Evolutionary conservation across 2,113 vertebrate genomes (phyloP).

Genomic region (zebrafish (Danio rerio)): DNA sequence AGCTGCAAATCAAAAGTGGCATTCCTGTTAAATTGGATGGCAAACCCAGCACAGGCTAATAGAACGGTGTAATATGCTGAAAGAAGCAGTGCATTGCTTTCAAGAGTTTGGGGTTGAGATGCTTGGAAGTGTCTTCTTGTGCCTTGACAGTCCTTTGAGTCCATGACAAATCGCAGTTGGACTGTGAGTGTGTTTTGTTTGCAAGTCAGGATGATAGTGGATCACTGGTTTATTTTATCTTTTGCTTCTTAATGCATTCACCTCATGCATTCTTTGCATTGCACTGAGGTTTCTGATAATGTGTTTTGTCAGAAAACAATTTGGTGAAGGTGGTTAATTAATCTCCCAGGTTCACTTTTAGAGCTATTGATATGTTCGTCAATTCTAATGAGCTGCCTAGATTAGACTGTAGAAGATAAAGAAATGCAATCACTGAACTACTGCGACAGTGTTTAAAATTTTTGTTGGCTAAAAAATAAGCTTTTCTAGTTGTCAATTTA

Average conservation of each 20-base stretch:
- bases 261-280: background rate
- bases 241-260: background rate
- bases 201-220: background rate
- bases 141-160: background rate
- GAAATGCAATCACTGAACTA: background rate
- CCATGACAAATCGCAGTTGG: background rate
- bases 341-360: constrained; percentile 4
- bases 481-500: no score
- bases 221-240: constrained; percentile 4
- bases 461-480: no score
- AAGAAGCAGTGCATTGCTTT: background rate
- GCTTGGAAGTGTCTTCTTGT: background rate
- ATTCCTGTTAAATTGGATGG: constrained; percentile 29
- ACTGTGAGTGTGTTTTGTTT: background rate
- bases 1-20: constrained; percentile 28
- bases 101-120: background rate
- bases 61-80: background rate
- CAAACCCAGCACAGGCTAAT: constrained; percentile 7
- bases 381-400: background rate
- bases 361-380: constrained; percentile 10
- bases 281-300: background rate
- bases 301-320: background rate
- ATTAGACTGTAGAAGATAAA: background rate
- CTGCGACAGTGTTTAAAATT: no score
- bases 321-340: constrained; percentile 11